A percentile compares a stretch with the other conserved stretches of the same genome.
These are phyloP conservation scores for Eulemur rufifrons DNA, from an alignment of 2,113 vertebrate species.

Conservation along the genomic window DNA sequence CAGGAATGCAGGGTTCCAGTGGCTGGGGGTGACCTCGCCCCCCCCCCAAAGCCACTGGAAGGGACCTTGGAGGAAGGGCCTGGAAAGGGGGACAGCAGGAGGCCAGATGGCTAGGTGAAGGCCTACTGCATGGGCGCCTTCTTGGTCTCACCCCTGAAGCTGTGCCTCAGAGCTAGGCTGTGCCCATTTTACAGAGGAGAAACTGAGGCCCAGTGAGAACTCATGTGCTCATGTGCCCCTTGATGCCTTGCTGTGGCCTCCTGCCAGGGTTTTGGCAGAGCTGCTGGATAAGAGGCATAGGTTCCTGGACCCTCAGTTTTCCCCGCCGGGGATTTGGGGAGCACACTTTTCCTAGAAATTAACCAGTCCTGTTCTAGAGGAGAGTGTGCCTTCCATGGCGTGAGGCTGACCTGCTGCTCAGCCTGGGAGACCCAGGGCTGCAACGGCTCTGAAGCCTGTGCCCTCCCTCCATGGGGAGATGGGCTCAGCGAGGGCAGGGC, in stretches of 20 bases:
- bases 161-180: neutral
- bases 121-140: neutral
- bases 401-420: neutral
- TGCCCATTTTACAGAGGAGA: neutral
- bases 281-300: neutral
- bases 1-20: neutral
- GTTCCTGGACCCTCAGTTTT: neutral
- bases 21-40: neutral
- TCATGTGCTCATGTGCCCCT: neutral
- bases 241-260: neutral
- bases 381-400: rapidly evolving
- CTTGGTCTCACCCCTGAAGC: neutral
- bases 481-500: neutral
- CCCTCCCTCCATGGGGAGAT: neutral
- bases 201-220: neutral
- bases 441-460: neutral
- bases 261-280: neutral
- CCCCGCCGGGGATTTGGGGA: neutral
- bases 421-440: no score
- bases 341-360: neutral
- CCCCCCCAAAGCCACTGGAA: neutral
- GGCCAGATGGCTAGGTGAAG: neutral
- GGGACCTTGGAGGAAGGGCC: neutral
- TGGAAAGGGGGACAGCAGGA: neutral
- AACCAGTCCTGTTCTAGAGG: neutral